Evolutionary conservation across 2,113 vertebrate species (phyloP).

Genomic region (Coturnix japonica): DNA sequence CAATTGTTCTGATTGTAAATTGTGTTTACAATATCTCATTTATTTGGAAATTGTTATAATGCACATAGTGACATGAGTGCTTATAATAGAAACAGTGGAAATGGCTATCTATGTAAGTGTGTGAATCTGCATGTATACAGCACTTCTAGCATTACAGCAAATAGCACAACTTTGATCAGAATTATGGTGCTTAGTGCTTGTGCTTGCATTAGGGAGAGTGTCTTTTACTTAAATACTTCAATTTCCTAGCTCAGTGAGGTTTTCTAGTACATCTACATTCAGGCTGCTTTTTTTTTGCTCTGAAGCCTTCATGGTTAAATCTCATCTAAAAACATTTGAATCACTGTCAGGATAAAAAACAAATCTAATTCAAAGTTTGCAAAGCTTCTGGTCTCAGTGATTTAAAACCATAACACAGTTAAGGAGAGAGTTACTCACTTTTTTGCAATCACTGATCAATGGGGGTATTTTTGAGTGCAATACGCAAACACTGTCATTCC

Average conservation of each 20-base stretch:
- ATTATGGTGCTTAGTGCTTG: background rate
- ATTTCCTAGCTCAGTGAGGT: background rate
- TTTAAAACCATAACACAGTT: conserved; percentile 22
- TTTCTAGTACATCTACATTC: background rate
- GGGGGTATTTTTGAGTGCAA: background rate
- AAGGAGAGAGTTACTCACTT: background rate
- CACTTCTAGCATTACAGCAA: background rate
- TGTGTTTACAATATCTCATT: background rate
- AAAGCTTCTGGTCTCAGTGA: background rate
- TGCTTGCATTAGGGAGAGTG: background rate
- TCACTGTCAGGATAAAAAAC: conserved; percentile 23
- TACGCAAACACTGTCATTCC: background rate
- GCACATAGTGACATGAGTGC: background rate
- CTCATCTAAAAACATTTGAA: conserved; percentile 10
- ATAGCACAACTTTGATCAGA: background rate
- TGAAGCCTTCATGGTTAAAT: background rate
- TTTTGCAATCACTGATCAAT: background rate
- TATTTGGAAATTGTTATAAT: background rate
- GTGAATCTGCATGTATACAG: background rate
- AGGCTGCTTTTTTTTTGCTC: background rate
- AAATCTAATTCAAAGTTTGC: background rate
- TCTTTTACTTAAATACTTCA: background rate
- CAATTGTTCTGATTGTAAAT: background rate
- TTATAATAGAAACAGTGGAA: background rate
- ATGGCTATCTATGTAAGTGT: background rate